A percentile compares a stretch with the other conserved stretches of the same genome.
Conservation (phyloP, 2,113 vertebrate genomes). For the Chaetorhynchus papuensis region DNA sequence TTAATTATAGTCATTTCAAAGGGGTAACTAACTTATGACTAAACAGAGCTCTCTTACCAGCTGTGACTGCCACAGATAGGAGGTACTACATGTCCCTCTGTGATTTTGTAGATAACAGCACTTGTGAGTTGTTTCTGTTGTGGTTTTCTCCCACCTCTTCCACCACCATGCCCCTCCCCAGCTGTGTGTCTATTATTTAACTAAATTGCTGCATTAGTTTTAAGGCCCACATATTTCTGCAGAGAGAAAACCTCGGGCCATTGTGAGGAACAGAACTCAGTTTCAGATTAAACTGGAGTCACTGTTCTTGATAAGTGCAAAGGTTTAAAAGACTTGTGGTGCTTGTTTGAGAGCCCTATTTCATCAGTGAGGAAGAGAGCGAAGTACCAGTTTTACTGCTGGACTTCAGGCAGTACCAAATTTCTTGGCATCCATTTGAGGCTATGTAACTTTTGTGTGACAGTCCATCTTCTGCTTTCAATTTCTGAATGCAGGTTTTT, state of each 20-base stretch:
- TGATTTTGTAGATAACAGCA: background rate
- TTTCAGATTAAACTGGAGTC: background rate
- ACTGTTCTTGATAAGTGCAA: background rate
- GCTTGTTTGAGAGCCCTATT: background rate
- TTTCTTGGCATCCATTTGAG: background rate
- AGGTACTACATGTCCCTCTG: background rate
- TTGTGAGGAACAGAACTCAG: background rate
- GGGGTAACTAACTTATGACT: background rate
- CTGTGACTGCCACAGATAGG: background rate
- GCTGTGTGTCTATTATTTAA: background rate
- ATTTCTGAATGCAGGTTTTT: background rate
- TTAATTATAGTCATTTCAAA: background rate
- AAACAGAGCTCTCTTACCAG: background rate
- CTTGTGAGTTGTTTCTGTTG: background rate
- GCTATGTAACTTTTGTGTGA: background rate
- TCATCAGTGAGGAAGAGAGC: background rate
- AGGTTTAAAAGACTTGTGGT: background rate
- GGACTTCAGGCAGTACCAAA: background rate
- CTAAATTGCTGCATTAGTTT: background rate
- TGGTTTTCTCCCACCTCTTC: background rate
- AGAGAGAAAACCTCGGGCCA: background rate
- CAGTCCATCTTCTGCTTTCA: background rate
- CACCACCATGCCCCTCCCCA: rapidly evolving
- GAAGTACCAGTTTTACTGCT: background rate
- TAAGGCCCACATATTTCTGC: background rate